Percentiles rank a stretch among this genome's conserved stretches.
Evolutionary conservation across 1,140 invertebrate genomes (phyloP).

Genomic region (Sweltsa coloradensis): DNA sequence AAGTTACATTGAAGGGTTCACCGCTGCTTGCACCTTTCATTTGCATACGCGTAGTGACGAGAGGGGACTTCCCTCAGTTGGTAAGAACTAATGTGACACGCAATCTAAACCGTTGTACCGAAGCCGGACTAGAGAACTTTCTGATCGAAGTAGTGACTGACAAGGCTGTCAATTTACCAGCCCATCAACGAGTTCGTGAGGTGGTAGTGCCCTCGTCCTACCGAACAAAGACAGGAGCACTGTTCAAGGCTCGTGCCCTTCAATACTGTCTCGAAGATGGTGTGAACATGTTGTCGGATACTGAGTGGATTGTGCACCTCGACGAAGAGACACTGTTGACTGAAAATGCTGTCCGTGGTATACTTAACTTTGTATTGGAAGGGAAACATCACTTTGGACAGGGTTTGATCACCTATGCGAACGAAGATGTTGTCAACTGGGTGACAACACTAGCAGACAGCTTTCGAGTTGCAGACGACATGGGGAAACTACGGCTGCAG

Average conservation of each 20-base stretch:
- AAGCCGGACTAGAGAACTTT: conserved; percentile 90
- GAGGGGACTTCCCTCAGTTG: conserved; percentile 87
- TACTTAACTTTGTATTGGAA: conserved; percentile 91
- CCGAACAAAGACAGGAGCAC: conserved; percentile 75
- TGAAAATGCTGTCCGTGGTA: conserved; percentile 79
- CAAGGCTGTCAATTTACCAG: conserved; percentile 62
- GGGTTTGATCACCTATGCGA: conserved; percentile 95
- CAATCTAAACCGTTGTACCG: conserved; percentile 81
- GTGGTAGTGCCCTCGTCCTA: conserved; percentile 79
- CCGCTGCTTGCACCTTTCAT: conserved; percentile 88
- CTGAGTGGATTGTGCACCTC: conserved; percentile 95
- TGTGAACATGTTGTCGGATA: conserved; percentile 75
- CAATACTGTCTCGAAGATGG: conserved; percentile 92
- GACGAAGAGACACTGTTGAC: conserved; percentile 96
- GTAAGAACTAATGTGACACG: conserved; percentile 78
- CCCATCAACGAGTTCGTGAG: conserved; percentile 61
- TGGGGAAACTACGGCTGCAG: conserved; percentile 90
- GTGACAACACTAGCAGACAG: conserved; percentile 92
- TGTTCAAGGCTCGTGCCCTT: conserved; percentile 90
- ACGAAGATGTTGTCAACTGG: conserved; percentile 94
- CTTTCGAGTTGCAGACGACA: conserved; percentile 92
- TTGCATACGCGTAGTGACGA: conserved; percentile 88
- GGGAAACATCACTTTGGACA: conserved; percentile 95
- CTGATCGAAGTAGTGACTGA: conserved; percentile 96
- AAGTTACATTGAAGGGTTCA: conserved; percentile 78